Conservation (phyloP, 2,888 invertebrate species). For the Octodonta nipae region DNA sequence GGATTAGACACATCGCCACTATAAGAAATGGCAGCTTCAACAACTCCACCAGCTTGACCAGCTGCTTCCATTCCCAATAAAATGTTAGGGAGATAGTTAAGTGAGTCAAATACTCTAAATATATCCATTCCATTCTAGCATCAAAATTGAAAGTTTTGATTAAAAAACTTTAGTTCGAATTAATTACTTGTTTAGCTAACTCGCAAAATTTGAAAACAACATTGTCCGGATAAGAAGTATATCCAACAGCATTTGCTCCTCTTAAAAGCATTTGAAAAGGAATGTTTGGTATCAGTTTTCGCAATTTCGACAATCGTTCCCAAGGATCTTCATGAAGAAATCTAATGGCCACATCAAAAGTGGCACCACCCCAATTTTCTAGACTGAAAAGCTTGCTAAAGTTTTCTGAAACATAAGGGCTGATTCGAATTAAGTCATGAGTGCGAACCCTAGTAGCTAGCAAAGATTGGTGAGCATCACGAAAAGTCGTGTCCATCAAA, state of each 20-base stretch:
- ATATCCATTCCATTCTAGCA: slow-evolving; percentile 95
- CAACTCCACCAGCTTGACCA: slow-evolving; percentile 91
- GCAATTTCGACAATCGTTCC: slow-evolving; percentile 89
- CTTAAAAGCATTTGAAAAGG: slow-evolving; percentile 98
- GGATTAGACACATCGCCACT: slow-evolving; percentile 96
- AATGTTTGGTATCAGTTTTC: slow-evolving; percentile 85
- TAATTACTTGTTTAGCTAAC: slow-evolving; percentile 54
- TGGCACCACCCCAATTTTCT: slow-evolving; percentile 99
- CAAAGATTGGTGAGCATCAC: slow-evolving; percentile 96
- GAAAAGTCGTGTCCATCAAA: slow-evolving; percentile 94
- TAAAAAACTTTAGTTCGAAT: neutral
- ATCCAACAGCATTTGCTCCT: slow-evolving; percentile 97
- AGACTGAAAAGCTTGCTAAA: slow-evolving; percentile 78
- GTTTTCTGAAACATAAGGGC: slow-evolving; percentile 89
- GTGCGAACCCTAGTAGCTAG: slow-evolving; percentile 90
- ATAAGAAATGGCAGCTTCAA: slow-evolving; percentile 96
- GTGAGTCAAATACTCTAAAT: slow-evolving; percentile 94
- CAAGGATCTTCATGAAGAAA: slow-evolving; percentile 99
- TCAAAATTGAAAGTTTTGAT: slow-evolving; percentile 26
- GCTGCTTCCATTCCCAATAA: slow-evolving; percentile 95
- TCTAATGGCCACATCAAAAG: slow-evolving; percentile 86
- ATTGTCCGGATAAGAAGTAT: slow-evolving; percentile 98
- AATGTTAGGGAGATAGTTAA: slow-evolving; percentile 95
- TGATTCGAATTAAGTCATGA: slow-evolving; percentile 77
- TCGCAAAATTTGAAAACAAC: slow-evolving; percentile 97